A percentile compares a stretch with the other conserved stretches of the same genome.
phyloP scores from a whole-genome alignment of 1,140 invertebrate genomes.

The Plutomurus gul region DNA sequence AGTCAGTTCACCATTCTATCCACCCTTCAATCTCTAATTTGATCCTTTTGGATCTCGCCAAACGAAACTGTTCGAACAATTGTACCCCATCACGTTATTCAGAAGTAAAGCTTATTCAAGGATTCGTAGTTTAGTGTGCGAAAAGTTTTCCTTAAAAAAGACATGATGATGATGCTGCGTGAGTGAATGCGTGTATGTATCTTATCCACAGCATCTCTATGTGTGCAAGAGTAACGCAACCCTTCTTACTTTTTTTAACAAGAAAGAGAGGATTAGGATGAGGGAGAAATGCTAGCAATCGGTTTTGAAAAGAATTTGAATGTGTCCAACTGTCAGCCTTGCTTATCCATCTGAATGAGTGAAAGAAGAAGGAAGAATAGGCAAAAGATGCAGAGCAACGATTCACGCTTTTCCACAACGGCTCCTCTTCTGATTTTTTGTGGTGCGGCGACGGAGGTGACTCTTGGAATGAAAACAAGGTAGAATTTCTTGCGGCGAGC shows the following conservation, averaged over 20 bases:
- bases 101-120: neutral
- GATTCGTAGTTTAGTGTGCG: constrained; percentile 5
- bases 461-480: too few relatives aligned
- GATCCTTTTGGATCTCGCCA: neutral
- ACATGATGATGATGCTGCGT: neutral
- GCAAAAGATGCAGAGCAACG: neutral
- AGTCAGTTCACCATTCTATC: constrained; percentile 7
- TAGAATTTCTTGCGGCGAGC: neutral
- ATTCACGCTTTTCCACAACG: neutral
- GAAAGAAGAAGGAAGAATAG: neutral
- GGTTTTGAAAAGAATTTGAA: constrained; percentile 13
- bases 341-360: neutral
- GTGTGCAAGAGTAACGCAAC: neutral
- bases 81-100: neutral
- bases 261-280: neutral
- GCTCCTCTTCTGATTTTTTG: neutral
- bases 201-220: neutral
- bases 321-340: constrained; percentile 2
- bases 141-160: constrained; percentile 16
- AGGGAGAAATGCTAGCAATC: neutral
- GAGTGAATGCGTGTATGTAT: neutral
- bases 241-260: neutral
- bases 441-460: too few relatives aligned
- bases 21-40: constrained; percentile 20
- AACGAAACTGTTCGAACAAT: constrained; percentile 11